Percentiles rank a stretch among this genome's conserved stretches.
Conservation (phyloP, 2,797 vertebrate species). For the Melanotaenia nigrans region DNA sequence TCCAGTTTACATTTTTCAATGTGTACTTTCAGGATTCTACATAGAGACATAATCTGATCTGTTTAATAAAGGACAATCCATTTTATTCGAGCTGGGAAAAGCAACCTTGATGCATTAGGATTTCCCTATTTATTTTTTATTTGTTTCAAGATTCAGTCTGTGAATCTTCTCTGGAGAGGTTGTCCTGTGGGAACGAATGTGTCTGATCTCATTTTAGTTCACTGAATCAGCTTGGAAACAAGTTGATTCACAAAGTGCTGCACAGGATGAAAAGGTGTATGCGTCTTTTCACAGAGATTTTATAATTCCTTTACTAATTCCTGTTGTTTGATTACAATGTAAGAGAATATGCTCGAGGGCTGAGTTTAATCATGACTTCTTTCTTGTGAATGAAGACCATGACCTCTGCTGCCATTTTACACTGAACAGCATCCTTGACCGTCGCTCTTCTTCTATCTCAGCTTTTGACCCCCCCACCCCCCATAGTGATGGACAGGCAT, state of each 20-base stretch:
- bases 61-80: slow-evolving; percentile 36
- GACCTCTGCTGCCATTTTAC: slow-evolving; percentile 54
- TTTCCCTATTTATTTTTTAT: slow-evolving; percentile 7
- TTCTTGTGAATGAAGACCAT: slow-evolving; percentile 38
- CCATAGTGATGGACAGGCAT: slow-evolving; percentile 40
- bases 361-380: slow-evolving; percentile 19
- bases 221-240: slow-evolving; percentile 57
- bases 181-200: slow-evolving; percentile 48
- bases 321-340: slow-evolving; percentile 17
- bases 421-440: slow-evolving; percentile 27
- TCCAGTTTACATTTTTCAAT: slow-evolving; percentile 17
- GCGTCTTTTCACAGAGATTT: too few species aligned
- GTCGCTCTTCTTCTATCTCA: slow-evolving; percentile 11
- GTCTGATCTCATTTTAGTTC: slow-evolving; percentile 62
- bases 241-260: slow-evolving; percentile 24
- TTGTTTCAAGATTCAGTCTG: slow-evolving; percentile 20
- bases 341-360: slow-evolving; percentile 24
- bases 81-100: slow-evolving; percentile 25
- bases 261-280: slow-evolving; percentile 21
- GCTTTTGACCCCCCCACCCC: slow-evolving; percentile 15
- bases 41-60: slow-evolving; percentile 29
- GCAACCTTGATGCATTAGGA: slow-evolving; percentile 46
- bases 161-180: slow-evolving; percentile 39
- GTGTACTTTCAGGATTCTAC: slow-evolving; percentile 1
- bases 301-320: neutral